Evolutionary conservation across 2,797 vertebrate genomes (phyloP).

Genomic region (Stomatorhinus walkeri): DNA sequence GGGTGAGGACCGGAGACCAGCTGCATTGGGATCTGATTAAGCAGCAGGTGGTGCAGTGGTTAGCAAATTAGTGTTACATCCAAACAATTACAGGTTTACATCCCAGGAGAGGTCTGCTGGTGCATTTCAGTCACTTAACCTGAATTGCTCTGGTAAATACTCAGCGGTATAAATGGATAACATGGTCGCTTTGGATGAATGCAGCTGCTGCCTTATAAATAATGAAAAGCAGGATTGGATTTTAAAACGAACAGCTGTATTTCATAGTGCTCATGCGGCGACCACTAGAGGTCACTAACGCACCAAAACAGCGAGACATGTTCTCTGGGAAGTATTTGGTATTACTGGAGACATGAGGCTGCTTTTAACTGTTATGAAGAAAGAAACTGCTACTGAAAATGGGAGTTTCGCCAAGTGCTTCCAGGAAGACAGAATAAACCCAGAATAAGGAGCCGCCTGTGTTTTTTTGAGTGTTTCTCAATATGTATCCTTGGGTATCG

Average conservation of each 20-base stretch:
- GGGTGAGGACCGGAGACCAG: not conserved
- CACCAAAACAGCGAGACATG: not conserved
- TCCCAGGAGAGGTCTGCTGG: not conserved
- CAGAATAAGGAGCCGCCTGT: not conserved
- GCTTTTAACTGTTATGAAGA: not conserved
- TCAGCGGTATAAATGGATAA: conserved; percentile 9
- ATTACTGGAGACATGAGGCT: not conserved
- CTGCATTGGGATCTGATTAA: not conserved
- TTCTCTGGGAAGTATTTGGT: not conserved
- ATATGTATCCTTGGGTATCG: not conserved
- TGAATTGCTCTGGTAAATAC: conserved; percentile 17
- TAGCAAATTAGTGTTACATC: conserved; percentile 3
- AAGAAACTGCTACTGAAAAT: not conserved
- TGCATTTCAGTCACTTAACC: conserved; percentile 10
- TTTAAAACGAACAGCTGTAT: not conserved
- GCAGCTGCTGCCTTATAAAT: not conserved
- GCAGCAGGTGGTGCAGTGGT: conserved; percentile 7
- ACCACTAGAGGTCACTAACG: conserved; percentile 5
- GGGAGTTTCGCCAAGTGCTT: not conserved
- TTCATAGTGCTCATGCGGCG: not conserved
- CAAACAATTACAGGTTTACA: not conserved
- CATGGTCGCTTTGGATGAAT: not conserved
- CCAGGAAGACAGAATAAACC: too few relatives aligned
- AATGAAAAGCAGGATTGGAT: not conserved
- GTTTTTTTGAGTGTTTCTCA: not conserved